Evolutionary conservation across 2,888 invertebrate genomes (phyloP).

Genomic region (Buathra laborator): DNA sequence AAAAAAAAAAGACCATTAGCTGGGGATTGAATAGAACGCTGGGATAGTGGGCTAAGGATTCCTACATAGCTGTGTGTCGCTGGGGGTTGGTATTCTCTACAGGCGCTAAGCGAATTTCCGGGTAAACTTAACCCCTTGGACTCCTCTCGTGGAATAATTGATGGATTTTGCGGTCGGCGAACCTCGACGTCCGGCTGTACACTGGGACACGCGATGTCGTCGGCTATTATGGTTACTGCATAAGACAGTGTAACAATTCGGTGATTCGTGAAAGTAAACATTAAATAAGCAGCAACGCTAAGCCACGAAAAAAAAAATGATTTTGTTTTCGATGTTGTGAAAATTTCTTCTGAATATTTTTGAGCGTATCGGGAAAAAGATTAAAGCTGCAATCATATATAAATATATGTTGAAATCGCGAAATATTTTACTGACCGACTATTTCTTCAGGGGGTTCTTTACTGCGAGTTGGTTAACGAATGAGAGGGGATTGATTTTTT

Average conservation of each 20-base stretch:
- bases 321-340: too few species aligned
- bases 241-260: conserved; percentile 27
- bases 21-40: neutral
- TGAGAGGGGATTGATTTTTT: neutral
- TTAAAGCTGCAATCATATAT: too few species aligned
- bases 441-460: too few species aligned
- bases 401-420: too few species aligned
- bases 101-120: conserved; percentile 59
- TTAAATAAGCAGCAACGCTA: conserved; percentile 5
- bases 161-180: conserved; percentile 53
- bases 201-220: conserved; percentile 53
- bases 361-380: too few species aligned
- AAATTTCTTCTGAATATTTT: too few species aligned
- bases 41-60: conserved; percentile 7
- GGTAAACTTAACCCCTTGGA: conserved; percentile 49
- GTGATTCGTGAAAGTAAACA: conserved; percentile 8
- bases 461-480: neutral
- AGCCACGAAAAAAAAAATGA: neutral
- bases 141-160: conserved; percentile 60
- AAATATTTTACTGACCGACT: too few species aligned
- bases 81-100: conserved; percentile 38
- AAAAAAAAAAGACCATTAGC: conserved; percentile 11
- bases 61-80: neutral
- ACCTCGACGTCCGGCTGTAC: conserved; percentile 18
- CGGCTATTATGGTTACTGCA: conserved; percentile 13